phyloP scores from a whole-genome alignment of 2,797 vertebrate species.

The Anomalospiza imberbis region DNA sequence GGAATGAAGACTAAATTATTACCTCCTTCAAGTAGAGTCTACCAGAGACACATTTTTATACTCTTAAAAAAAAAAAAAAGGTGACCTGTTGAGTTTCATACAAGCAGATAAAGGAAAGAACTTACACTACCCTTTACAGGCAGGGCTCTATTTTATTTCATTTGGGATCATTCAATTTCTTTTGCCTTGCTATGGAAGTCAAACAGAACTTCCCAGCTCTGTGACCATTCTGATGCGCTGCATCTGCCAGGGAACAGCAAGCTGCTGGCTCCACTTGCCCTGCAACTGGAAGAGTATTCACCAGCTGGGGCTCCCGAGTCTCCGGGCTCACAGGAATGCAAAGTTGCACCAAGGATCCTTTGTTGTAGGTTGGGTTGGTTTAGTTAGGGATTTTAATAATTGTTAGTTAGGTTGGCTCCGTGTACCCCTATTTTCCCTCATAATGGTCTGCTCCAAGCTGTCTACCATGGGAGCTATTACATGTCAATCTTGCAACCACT shows the following conservation, averaged over 20 bases:
- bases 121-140: neutral
- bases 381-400: no score
- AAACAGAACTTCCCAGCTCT: neutral
- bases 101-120: neutral
- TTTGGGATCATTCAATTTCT: neutral
- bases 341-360: neutral
- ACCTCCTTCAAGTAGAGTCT: neutral
- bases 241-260: neutral
- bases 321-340: no score
- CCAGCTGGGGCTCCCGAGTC: rapidly evolving
- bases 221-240: neutral
- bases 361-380: no score
- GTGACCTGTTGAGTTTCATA: neutral
- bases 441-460: no score
- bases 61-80: neutral
- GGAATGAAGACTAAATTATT: neutral
- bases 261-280: neutral
- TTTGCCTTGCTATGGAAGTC: neutral
- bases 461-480: no score
- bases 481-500: no score
- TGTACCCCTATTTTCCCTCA: no score
- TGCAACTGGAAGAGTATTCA: neutral
- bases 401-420: no score
- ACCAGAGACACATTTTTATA: neutral
- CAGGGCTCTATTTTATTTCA: neutral